Conservation (phyloP, 2,797 vertebrate genomes). For the Esox masquinongy region DNA sequence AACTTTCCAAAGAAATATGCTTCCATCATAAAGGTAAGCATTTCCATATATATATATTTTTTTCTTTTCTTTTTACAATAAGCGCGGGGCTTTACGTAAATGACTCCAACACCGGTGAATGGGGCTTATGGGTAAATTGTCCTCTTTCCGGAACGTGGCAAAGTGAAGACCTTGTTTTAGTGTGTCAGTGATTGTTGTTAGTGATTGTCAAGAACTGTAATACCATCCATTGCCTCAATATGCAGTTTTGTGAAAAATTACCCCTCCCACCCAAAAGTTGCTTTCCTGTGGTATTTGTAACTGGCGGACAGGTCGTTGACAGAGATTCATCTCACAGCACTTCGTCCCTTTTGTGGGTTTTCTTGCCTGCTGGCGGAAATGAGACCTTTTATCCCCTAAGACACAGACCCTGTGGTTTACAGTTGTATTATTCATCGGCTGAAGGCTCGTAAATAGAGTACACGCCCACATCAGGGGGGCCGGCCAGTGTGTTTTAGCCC, state of each 20-base stretch:
- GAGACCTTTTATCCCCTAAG: neutral
- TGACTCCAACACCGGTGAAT: too few relatives aligned
- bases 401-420: neutral
- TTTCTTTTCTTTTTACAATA: too few relatives aligned
- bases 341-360: slow-evolving; percentile 9
- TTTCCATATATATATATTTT: too few relatives aligned
- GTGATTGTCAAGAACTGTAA: too few relatives aligned
- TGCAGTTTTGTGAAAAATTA: neutral
- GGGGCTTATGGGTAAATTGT: too few relatives aligned
- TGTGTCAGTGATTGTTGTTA: too few relatives aligned
- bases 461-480: neutral
- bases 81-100: too few relatives aligned
- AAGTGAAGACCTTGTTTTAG: too few relatives aligned
- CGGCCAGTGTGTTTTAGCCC: slow-evolving; percentile 31
- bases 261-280: neutral
- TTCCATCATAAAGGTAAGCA: too few relatives aligned
- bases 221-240: neutral
- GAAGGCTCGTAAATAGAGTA: slow-evolving; percentile 52
- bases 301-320: neutral
- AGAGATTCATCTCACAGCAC: neutral
- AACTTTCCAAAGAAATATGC: too few relatives aligned
- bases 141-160: too few relatives aligned
- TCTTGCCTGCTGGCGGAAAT: neutral
- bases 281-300: neutral
- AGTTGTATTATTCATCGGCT: slow-evolving; percentile 60